These are phyloP conservation scores for Amiota communis DNA, from an alignment of 2,888 invertebrate genomes.

Conservation along the genomic window DNA sequence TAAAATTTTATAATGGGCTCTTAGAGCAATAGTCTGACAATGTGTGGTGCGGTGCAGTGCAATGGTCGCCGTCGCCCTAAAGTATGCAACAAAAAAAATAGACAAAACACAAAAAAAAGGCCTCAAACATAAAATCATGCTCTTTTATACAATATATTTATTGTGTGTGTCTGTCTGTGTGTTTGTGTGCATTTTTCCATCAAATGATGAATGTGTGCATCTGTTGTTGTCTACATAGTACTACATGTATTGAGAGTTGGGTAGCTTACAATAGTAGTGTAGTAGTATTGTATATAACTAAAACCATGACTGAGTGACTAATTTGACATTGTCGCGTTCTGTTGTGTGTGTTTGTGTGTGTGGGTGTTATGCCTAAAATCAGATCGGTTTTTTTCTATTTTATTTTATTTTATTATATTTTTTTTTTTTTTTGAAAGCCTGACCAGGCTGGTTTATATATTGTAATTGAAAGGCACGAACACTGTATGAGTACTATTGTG, in stretches of 20 bases:
- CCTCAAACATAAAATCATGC: neutral
- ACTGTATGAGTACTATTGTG: too few species aligned
- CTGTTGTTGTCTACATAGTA: neutral
- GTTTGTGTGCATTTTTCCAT: neutral
- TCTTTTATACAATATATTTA: constrained; percentile 11
- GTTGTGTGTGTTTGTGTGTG: neutral
- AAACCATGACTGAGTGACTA: constrained; percentile 50
- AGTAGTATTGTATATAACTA: constrained; percentile 39
- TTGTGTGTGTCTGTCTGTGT: too few species aligned
- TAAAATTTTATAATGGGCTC: constrained; percentile 35
- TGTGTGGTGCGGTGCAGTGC: neutral
- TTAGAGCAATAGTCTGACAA: constrained; percentile 6
- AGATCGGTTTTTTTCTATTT: too few species aligned
- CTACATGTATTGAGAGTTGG: neutral
- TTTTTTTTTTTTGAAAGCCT: too few species aligned
- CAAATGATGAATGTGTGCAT: constrained; percentile 3
- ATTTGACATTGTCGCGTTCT: constrained; percentile 49
- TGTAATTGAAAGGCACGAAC: too few species aligned
- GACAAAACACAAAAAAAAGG: constrained; percentile 11
- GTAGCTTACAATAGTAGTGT: neutral
- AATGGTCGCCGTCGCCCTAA: constrained; percentile 22
- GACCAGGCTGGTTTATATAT: too few species aligned
- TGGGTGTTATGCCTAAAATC: constrained; percentile 38
- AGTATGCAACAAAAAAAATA: constrained; percentile 35
- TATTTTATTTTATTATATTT: neutral